Base-by-base conservation (phyloP, 1,140 invertebrate species). In the Dendroctonus ponderosae region DNA sequence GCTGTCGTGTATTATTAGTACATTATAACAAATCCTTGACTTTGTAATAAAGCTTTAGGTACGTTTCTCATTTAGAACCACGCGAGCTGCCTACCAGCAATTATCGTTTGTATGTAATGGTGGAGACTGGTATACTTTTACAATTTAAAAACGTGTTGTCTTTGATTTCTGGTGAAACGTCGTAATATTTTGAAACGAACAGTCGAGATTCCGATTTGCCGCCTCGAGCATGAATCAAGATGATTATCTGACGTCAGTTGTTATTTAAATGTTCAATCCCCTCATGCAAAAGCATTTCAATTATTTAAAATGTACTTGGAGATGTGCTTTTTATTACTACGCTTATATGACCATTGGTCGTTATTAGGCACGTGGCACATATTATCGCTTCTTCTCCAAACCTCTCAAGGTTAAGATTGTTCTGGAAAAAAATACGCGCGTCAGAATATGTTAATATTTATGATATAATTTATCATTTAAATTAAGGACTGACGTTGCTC, bases 21-120 rank as follows among this genome's bases (percentile, higher is more conserved):
- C 58, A 67, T 54, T 62, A 67, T 51, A 62, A 60, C 37, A 67
- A 67, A 67, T 67, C 66, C 66, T 67, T 67, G 58, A 67, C 66
- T 67, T 62, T 67, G 52, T 63, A 63, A 67, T 42, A 53, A 14
- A 54, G 39, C 8, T 53, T 50, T 52, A 60, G 49, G 54, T 60
- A 66, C 38, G 64, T 42, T 44, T 65, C n/a, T 44, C 41, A 53
- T 66, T 59, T 49, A 50, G 43, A 51, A 60, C 41, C 54, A 65
- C 53, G 46, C 56, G 64, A 39, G 43, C 52, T 26, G 39, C 14
- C 0, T 7, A 58, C 38, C 14, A 51, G 41, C 43, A 58, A 46
- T 58, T 57, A 56, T 51, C 41, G 51, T 61, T 61, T 49, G 56
- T 59, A 15, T 59, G 43, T 59, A 59, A 44, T 44, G 56, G 15